Conservation (phyloP, 2,888 invertebrate species). For the Saturnia japonica region DNA sequence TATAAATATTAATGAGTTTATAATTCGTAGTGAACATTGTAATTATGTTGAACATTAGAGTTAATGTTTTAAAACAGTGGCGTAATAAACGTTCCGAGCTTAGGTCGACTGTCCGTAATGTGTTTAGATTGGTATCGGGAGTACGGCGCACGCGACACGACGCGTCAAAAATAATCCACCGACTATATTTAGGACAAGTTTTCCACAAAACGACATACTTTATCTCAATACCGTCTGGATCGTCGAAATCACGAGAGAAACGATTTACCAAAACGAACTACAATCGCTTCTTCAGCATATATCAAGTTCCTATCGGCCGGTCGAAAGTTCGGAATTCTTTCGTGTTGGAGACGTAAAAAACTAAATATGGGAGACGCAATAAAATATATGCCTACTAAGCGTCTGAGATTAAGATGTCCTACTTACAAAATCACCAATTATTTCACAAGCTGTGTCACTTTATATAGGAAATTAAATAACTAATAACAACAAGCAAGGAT, state of each 20-base stretch:
- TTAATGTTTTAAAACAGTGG: conserved; percentile 53
- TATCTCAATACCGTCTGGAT: conserved; percentile 53
- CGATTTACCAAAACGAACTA: conserved; percentile 28
- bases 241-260: conserved; percentile 30
- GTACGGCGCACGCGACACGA: conserved; percentile 64
- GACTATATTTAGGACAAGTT: conserved; percentile 75
- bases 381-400: conserved; percentile 14
- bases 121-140: conserved; percentile 70
- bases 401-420: conserved; percentile 2
- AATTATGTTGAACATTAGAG: conserved; percentile 47
- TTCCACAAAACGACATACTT: conserved; percentile 79
- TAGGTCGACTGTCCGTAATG: conserved; percentile 58
- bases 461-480: not conserved
- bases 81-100: conserved; percentile 61
- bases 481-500: not conserved
- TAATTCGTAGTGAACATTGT: conserved; percentile 40
- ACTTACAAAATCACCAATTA: conserved; percentile 8
- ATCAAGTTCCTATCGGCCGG: conserved; percentile 13
- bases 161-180: conserved; percentile 73
- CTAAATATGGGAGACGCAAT: conserved; percentile 20
- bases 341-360: not conserved
- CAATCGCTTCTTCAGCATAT: conserved; percentile 24
- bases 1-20: conserved; percentile 49
- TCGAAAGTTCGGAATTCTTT: conserved; percentile 4
- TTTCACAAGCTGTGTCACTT: not conserved